Evolutionary conservation across 2,113 vertebrate species (phyloP).

Genomic region (Fulica atra): DNA sequence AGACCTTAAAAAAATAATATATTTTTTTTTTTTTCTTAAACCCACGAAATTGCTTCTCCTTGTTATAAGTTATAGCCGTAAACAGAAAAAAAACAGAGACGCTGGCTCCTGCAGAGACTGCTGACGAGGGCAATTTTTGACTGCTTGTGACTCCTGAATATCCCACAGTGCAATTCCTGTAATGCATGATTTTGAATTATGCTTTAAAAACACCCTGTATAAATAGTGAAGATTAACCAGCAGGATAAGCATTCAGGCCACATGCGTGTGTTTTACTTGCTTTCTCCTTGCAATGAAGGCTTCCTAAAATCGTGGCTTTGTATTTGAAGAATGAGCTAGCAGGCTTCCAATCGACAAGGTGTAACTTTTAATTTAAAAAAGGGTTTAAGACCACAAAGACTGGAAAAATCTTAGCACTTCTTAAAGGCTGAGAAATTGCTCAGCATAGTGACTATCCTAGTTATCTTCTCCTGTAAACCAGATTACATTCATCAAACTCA

Average conservation of each 20-base stretch:
- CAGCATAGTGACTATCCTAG: background rate
- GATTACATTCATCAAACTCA: background rate
- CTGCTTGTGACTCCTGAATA: slow-evolving; percentile 26
- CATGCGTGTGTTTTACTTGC: background rate
- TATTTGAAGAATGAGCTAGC: slow-evolving; percentile 17
- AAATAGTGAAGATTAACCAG: slow-evolving; percentile 45
- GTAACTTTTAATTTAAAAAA: slow-evolving; percentile 20
- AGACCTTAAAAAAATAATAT: background rate
- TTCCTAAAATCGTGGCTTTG: slow-evolving; percentile 4
- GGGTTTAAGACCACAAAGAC: background rate
- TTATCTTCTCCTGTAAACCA: background rate
- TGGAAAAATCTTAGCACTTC: background rate
- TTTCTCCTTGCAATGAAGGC: background rate
- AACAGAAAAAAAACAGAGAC: slow-evolving; percentile 1
- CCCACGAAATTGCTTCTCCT: background rate
- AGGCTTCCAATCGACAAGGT: slow-evolving; percentile 41
- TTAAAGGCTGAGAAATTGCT: background rate
- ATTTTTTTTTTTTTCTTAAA: background rate
- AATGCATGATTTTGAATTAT: slow-evolving; percentile 22
- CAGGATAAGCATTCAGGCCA: slow-evolving; percentile 1
- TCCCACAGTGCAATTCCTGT: background rate
- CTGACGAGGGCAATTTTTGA: slow-evolving; percentile 27
- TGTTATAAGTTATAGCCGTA: slow-evolving; percentile 30
- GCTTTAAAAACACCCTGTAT: slow-evolving; percentile 28
- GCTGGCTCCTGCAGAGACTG: background rate